Base-by-base conservation (phyloP, 2,797 vertebrate genomes). In the Lophius americanus region DNA sequence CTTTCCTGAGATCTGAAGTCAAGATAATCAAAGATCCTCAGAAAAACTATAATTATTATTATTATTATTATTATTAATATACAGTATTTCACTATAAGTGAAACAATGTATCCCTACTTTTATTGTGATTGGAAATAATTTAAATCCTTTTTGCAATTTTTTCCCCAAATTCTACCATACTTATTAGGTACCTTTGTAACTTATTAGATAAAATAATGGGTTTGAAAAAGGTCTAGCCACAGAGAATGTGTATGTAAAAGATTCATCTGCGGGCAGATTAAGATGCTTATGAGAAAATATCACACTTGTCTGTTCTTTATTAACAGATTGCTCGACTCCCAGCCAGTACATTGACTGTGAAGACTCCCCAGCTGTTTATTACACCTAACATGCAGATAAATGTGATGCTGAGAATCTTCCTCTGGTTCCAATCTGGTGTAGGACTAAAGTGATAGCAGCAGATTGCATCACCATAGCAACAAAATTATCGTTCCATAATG, bases 391-490 rank as follows among this genome's bases (percentile, higher is more conserved):
- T 39, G 39, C 23, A 49, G 52, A 56, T 50, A 33, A 33, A 69
- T 69, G 11, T 57, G 54, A 70, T 58, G 71, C 37, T 60, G 65
- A 57, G 68, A 54, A 65, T 67, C 67, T 78, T 72, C 72, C 63
- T 78, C 77, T 73, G 73, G 42, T 78, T 83, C 73, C 83, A 85
- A 78, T 85, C 80, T 87, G 73, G 63, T 73, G 60, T 43, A 60
- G 57, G 58, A 87, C 73, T 60, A 89, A 85, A 66, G 84, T 79
- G 85, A 85, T 80, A 51, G 75, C 54, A 90, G 71, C 88, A 91
- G 90, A 91, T 87, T 88, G 87, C 86, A 92, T 94, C 60, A n/a
- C 93, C 91, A 94, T 94, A 92, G 92, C 77, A 94, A 94, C 93
- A 81, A 86, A 89, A 88, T 87, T 76, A 81, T 70, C 68, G 76